Percentiles rank a stretch among this genome's conserved stretches.
These are phyloP conservation scores for Chrysolina americana DNA, from an alignment of 2,888 invertebrate genomes.

Conservation along the genomic window DNA sequence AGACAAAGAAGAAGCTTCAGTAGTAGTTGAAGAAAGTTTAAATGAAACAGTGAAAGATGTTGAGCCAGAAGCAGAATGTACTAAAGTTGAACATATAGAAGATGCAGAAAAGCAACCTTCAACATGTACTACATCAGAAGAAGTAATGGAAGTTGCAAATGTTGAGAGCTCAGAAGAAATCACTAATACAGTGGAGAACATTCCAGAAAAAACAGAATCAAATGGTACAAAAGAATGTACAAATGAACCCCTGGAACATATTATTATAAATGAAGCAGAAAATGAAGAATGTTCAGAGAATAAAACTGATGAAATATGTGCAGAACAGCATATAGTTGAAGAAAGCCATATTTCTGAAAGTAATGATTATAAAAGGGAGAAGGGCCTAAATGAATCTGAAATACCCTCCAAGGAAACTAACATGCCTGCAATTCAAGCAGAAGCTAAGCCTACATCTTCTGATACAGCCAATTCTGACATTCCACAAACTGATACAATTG, in stretches of 20 bases:
- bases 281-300: constrained; percentile 31
- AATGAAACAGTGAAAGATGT: not conserved
- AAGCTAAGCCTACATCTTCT: not conserved
- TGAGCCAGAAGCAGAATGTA: not conserved
- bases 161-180: not conserved
- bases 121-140: not conserved
- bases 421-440: not conserved
- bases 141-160: not conserved
- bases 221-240: not conserved
- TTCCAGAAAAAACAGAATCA: not conserved
- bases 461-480: not conserved
- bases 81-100: not conserved
- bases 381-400: not conserved
- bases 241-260: too few relatives aligned
- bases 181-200: not conserved
- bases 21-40: not conserved
- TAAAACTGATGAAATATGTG: constrained; percentile 1
- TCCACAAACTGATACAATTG: not conserved
- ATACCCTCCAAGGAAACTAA: not conserved
- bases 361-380: not conserved
- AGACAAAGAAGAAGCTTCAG: not conserved
- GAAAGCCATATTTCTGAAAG: constrained; percentile 3
- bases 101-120: not conserved
- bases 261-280: not conserved
- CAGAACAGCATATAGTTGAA: constrained; percentile 25